Evolutionary conservation across 2,797 vertebrate genomes (phyloP).

Genomic region (Enteromius treurensis): DNA sequence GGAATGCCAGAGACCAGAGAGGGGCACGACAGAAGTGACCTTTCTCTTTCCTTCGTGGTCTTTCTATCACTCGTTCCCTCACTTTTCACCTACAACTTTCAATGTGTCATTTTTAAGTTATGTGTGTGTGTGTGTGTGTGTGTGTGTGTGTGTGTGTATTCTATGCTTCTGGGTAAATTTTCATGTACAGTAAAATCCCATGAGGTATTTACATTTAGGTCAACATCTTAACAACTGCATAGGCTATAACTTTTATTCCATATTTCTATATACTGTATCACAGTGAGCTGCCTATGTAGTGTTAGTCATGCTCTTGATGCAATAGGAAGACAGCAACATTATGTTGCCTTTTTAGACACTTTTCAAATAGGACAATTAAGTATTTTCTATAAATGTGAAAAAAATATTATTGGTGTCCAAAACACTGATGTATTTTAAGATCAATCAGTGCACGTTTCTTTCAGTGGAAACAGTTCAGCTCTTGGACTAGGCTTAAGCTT

Average conservation of each 20-base stretch:
- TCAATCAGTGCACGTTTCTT: no score
- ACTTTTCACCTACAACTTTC: background rate
- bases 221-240: background rate
- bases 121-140: no score
- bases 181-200: background rate
- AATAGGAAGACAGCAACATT: background rate
- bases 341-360: background rate
- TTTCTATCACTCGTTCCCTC: background rate
- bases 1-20: conserved; percentile 79
- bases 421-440: no score
- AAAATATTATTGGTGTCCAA: no score
- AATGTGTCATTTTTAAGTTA: background rate
- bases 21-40: conserved; percentile 66
- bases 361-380: no score
- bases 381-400: no score
- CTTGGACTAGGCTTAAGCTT: no score
- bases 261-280: background rate
- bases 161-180: background rate
- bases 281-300: background rate
- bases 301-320: background rate
- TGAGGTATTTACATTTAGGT: background rate
- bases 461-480: no score
- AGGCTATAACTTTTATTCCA: background rate
- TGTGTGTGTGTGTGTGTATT: background rate
- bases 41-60: conserved; percentile 45